Conservation (phyloP, 1,140 invertebrate species). For the Calliopsis andreniformis region DNA sequence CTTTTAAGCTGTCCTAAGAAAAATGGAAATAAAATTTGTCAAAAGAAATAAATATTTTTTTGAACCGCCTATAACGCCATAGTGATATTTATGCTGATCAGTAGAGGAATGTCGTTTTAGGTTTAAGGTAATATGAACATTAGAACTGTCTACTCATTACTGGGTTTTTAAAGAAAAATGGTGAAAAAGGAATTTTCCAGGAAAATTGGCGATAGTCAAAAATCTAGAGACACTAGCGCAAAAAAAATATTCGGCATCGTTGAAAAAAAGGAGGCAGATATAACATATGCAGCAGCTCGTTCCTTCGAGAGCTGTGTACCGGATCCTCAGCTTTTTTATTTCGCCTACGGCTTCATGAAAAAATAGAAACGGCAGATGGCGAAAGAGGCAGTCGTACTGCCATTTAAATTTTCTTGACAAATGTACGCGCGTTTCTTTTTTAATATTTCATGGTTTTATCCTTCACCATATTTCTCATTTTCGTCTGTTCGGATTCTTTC, state of each 20-base stretch:
- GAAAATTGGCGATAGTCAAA: slow-evolving; percentile 18
- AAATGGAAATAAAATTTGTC: too few relatives aligned
- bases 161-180: too few relatives aligned
- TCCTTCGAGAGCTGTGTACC: background rate
- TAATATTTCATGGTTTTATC: slow-evolving; percentile 7
- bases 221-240: background rate
- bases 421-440: background rate
- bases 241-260: slow-evolving; percentile 15
- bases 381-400: too few relatives aligned
- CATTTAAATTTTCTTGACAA: slow-evolving; percentile 36
- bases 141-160: too few relatives aligned
- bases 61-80: too few relatives aligned
- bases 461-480: slow-evolving; percentile 17
- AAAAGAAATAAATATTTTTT: too few relatives aligned
- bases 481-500: background rate
- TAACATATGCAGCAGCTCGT: background rate
- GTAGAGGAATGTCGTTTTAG: too few relatives aligned
- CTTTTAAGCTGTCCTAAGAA: too few relatives aligned
- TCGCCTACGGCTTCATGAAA: background rate
- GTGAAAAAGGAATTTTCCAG: slow-evolving; percentile 26
- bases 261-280: background rate
- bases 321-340: background rate
- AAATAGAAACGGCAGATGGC: too few relatives aligned
- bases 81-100: too few relatives aligned
- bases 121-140: too few relatives aligned